Conservation (phyloP, 2,888 invertebrate genomes). For the Lasioglossum zephyrum region DNA sequence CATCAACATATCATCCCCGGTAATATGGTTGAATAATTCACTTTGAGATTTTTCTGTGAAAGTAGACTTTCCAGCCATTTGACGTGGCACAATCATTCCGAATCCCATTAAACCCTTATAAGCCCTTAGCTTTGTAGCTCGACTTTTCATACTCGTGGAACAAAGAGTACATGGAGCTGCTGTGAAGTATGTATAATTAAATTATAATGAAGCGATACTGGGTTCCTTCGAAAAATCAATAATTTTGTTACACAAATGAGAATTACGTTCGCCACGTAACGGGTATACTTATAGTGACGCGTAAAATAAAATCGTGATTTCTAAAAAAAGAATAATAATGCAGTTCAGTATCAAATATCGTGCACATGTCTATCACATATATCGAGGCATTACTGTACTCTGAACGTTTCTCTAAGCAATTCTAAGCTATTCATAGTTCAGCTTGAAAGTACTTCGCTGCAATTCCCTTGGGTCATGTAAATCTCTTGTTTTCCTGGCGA, state of each 20-base stretch:
- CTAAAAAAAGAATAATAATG: too few species aligned
- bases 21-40: background rate
- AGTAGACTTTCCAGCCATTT: background rate
- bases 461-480: background rate
- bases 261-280: background rate
- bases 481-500: background rate
- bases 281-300: background rate
- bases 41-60: background rate
- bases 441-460: conserved; percentile 3
- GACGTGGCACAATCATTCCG: background rate
- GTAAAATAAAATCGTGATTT: too few species aligned
- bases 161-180: background rate
- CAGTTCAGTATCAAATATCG: too few species aligned
- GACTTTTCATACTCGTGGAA: background rate
- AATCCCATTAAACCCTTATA: background rate
- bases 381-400: too few species aligned
- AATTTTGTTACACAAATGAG: background rate
- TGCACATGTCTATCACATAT: too few species aligned
- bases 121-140: background rate
- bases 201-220: background rate
- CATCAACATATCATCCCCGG: background rate
- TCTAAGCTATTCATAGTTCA: background rate
- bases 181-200: background rate
- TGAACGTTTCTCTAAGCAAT: too few species aligned
- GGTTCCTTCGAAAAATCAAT: background rate